Evolutionary conservation across 2,113 vertebrate genomes (phyloP).

Genomic region (Mustela lutreola): DNA sequence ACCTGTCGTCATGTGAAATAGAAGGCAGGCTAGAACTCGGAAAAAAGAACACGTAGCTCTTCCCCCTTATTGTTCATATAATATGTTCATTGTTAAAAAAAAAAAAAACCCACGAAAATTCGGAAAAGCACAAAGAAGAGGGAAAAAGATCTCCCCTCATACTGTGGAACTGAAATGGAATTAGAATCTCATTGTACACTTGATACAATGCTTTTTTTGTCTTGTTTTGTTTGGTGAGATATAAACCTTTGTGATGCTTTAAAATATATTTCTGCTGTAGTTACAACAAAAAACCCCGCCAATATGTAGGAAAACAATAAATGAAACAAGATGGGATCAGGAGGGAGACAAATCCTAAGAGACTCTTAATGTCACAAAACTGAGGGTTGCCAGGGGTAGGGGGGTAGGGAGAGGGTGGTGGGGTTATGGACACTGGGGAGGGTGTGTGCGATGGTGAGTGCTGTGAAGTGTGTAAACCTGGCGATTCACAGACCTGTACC

Average conservation of each 20-base stretch:
- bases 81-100: not conserved
- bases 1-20: not conserved
- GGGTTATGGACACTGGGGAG: no score
- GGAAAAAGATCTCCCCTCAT: not conserved
- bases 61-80: not conserved
- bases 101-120: not conserved
- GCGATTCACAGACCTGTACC: no score
- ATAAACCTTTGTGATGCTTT: not conserved
- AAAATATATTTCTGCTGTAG: not conserved
- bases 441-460: no score
- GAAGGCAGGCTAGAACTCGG: not conserved
- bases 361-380: no score
- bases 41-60: not conserved
- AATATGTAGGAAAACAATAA: no score
- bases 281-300: not conserved
- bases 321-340: no score
- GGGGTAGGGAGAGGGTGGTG: no score
- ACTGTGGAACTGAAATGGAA: not conserved
- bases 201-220: not conserved
- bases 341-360: no score
- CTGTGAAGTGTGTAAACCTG: no score
- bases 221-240: not conserved
- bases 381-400: no score
- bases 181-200: not conserved
- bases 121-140: not conserved